phyloP scores from a whole-genome alignment of 2,888 invertebrate species.

The Autographa pulchrina region DNA sequence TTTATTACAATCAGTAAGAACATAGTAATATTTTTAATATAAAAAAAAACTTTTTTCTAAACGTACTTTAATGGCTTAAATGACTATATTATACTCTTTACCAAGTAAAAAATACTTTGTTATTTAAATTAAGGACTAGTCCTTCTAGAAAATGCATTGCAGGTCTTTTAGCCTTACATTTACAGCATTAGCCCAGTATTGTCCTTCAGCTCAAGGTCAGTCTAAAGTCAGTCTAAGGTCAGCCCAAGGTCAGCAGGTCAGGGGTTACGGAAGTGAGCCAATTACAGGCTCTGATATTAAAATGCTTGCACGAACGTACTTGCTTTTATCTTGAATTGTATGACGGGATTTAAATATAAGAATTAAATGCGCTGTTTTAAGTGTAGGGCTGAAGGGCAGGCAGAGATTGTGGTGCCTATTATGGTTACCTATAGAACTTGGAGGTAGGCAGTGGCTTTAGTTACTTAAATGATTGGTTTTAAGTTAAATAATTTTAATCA shows the following conservation, averaged over 20 bases:
- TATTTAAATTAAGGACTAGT: background rate
- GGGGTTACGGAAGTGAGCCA: constrained; percentile 28
- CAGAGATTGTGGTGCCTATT: too few relatives aligned
- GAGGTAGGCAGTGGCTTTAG: too few relatives aligned
- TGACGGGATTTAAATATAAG: background rate
- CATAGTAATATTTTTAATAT: too few relatives aligned
- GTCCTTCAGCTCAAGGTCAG: constrained; percentile 30
- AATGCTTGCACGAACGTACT: constrained; percentile 27
- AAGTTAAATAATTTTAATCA: too few relatives aligned
- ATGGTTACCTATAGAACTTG: too few relatives aligned
- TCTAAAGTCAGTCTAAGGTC: background rate
- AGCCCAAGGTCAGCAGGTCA: constrained; percentile 2
- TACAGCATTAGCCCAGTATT: background rate
- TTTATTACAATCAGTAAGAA: too few relatives aligned
- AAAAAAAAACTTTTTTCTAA: too few relatives aligned
- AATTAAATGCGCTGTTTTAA: background rate
- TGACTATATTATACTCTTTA: too few relatives aligned
- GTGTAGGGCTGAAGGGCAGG: background rate
- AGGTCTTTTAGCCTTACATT: background rate
- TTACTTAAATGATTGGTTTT: too few relatives aligned
- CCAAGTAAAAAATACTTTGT: too few relatives aligned
- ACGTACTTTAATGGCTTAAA: too few relatives aligned
- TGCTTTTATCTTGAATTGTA: background rate
- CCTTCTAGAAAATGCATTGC: background rate
- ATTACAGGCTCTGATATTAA: constrained; percentile 41